Percentiles rank a stretch among this genome's conserved stretches.
Conservation (phyloP, 2,113 vertebrate species). For the Plestiodon gilberti region DNA sequence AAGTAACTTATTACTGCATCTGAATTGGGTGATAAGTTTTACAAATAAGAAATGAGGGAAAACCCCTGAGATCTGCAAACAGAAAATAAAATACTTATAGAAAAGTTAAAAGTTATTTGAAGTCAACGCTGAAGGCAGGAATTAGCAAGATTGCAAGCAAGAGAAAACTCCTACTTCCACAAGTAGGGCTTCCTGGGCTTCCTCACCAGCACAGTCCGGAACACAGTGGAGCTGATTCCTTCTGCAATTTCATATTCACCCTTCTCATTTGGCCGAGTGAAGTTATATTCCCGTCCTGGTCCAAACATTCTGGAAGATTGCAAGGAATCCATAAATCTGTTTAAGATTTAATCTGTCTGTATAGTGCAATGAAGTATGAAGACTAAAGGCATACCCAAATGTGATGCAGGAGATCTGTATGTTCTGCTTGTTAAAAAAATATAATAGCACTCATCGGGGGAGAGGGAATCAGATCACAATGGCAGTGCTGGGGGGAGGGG, state of each 20-base stretch:
- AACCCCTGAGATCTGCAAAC: background rate
- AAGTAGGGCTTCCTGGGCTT: background rate
- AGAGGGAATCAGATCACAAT: too few species aligned
- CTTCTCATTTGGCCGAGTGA: slow-evolving; percentile 83
- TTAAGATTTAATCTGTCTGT: background rate
- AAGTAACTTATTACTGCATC: too few species aligned
- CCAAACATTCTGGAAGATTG: slow-evolving; percentile 83
- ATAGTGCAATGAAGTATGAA: too few species aligned
- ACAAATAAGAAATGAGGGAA: background rate
- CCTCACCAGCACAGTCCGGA: slow-evolving; percentile 83
- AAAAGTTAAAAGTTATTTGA: background rate
- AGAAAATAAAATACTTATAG: background rate
- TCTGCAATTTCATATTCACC: slow-evolving; percentile 85
- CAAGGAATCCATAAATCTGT: background rate
- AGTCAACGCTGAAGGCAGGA: slow-evolving; percentile 10
- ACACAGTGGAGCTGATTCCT: slow-evolving; percentile 81
- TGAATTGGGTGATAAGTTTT: too few species aligned
- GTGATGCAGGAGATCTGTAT: too few species aligned
- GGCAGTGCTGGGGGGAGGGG: too few species aligned
- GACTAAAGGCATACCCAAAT: background rate
- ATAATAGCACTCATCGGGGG: too few species aligned
- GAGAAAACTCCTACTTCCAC: background rate
- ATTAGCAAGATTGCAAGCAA: background rate
- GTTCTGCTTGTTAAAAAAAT: too few species aligned
- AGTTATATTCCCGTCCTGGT: slow-evolving; percentile 82